phyloP scores from a whole-genome alignment of 2,888 invertebrate genomes.

The Steromphala cineraria region DNA sequence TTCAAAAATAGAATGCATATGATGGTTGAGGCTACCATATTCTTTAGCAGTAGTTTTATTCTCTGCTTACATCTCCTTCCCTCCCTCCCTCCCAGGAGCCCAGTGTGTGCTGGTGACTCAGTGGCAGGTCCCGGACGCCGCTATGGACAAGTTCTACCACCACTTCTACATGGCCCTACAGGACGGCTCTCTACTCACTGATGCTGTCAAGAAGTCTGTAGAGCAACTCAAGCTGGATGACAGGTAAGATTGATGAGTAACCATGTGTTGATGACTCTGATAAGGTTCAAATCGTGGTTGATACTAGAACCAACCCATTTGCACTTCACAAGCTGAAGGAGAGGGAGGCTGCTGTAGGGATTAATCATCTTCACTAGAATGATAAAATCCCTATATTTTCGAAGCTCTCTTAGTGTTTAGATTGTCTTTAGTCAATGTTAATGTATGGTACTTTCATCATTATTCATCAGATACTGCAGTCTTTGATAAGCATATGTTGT shows the following conservation, averaged over 20 bases:
- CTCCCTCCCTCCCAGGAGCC: conserved; percentile 57
- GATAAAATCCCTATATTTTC: too few species aligned
- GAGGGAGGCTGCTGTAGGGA: too few species aligned
- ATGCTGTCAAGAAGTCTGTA: conserved; percentile 54
- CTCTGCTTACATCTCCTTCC: neutral
- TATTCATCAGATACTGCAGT: too few species aligned
- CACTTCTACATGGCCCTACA: conserved; percentile 66
- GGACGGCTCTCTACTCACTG: conserved; percentile 51
- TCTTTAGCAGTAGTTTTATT: neutral
- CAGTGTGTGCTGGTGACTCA: conserved; percentile 67
- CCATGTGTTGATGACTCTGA: neutral
- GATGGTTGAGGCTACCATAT: neutral
- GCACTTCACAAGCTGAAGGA: too few species aligned
- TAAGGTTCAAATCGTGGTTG: too few species aligned
- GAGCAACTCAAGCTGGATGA: conserved; percentile 54
- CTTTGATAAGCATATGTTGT: too few species aligned
- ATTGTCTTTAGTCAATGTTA: too few species aligned
- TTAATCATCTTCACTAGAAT: too few species aligned
- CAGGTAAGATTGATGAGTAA: conserved; percentile 45
- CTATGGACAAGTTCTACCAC: conserved; percentile 66
- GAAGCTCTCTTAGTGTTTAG: too few species aligned
- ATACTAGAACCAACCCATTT: too few species aligned
- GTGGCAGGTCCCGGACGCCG: conserved; percentile 66
- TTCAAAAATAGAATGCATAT: too few species aligned
- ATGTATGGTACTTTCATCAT: too few species aligned